Conservation (phyloP, 2,888 invertebrate species). For the Pristionchus entomophagus region DNA sequence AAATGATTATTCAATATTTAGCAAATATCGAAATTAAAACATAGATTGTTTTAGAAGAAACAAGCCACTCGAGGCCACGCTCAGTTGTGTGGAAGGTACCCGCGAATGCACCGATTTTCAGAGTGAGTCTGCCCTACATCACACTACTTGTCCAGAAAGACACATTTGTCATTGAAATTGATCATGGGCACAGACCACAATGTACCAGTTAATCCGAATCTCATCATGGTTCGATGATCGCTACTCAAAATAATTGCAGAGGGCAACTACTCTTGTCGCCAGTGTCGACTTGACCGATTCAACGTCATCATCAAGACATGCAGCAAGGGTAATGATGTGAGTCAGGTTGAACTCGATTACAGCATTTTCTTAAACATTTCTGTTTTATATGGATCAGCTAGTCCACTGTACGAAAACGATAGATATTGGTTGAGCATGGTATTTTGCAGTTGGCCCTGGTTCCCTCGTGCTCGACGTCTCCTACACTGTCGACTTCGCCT, state of each 20-base stretch:
- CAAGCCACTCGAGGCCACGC: background rate
- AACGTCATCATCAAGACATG: background rate
- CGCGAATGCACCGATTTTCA: background rate
- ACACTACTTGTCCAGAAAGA: no score
- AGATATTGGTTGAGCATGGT: no score
- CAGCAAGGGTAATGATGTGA: conserved; percentile 27
- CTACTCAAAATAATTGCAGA: no score
- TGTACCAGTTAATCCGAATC: no score
- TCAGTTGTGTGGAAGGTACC: background rate
- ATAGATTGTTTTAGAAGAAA: background rate
- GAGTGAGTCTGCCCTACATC: background rate
- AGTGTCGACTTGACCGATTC: background rate
- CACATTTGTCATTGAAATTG: no score
- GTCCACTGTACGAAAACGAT: no score
- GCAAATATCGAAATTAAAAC: no score
- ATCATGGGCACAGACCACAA: no score
- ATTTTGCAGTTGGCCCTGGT: background rate
- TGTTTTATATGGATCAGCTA: no score
- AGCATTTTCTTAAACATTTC: background rate
- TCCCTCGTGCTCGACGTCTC: background rate
- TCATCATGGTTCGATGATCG: no score
- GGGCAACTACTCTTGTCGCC: conserved; percentile 10
- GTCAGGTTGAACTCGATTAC: no score
- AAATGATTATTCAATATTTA: no score
- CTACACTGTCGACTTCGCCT: background rate